phyloP scores from a whole-genome alignment of 1,140 invertebrate genomes.

The silkworm (Bombyx mori) region DNA sequence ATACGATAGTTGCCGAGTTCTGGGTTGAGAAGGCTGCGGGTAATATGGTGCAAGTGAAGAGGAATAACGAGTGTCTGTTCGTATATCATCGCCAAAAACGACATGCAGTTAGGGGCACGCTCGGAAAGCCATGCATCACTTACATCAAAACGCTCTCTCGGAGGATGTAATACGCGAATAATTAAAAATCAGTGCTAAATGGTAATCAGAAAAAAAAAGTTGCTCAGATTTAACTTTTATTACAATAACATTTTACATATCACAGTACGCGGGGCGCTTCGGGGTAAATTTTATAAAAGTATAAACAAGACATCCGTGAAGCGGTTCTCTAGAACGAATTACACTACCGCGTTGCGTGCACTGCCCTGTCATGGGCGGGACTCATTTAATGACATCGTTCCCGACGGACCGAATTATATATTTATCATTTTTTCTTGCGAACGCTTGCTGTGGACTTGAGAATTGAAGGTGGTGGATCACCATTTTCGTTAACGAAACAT shows the following conservation, averaged over 20 bases:
- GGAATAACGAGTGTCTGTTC: conserved; percentile 7
- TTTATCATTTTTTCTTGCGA: conserved; percentile 66
- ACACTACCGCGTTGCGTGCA: conserved; percentile 32
- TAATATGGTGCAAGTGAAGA: not conserved
- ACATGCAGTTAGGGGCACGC: conserved; percentile 50
- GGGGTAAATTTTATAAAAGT: conserved; percentile 28
- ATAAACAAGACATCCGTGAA: conserved; percentile 29
- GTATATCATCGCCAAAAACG: conserved; percentile 39
- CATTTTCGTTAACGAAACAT: conserved; percentile 74
- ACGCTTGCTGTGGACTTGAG: conserved; percentile 65
- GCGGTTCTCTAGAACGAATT: conserved; percentile 32
- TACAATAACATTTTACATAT: conserved; percentile 69
- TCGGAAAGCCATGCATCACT: conserved; percentile 67
- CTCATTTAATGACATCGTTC: conserved; percentile 28
- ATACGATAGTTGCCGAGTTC: conserved; percentile 12
- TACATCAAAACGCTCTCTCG: conserved; percentile 43
- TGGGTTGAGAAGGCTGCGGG: conserved; percentile 8
- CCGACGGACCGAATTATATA: conserved; percentile 24
- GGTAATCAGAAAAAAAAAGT: conserved; percentile 21
- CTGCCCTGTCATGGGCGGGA: conserved; percentile 33
- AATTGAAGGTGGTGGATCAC: conserved; percentile 70
- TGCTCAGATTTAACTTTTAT: conserved; percentile 59
- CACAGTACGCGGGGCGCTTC: conserved; percentile 69
- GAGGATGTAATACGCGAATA: conserved; percentile 21
- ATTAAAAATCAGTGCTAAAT: not conserved